Base-by-base conservation (phyloP, 2,113 vertebrate genomes). In the Thomomys bottae region DNA sequence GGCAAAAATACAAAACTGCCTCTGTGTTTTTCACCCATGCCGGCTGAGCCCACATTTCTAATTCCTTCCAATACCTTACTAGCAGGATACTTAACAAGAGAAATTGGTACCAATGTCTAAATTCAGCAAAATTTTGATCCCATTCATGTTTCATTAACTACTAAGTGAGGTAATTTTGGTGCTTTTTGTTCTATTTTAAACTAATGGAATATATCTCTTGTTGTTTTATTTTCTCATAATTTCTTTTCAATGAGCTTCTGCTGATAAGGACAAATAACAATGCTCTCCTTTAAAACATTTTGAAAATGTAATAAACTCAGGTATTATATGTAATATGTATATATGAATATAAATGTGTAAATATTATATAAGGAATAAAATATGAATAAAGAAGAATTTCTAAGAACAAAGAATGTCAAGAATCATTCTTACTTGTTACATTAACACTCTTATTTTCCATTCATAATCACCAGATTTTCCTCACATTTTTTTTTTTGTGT, bases 61-160 rank as follows among this genome's bases (percentile, higher is more conserved):
- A 40, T 81, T 71, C 42, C 38, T 95, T 94, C 82, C 79, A 85
- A 85, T 7, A 87, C 63, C n/a, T 89, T 89, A 57, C 14, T n/a
- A 59, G 26, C 12, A 87, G 70, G n/a, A 88, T 79, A 88, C 26
- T 40, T 85, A 85, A 59, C 57, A 90, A 67, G 72, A 57, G 32
- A 92, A 68, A 77, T 23, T 63, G 36, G 30, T 42, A 81, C 36
- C 72, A 84, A 26, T 63, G 6, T 81, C 1, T 73, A 45, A 94
- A 73, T 91, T 86, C 83, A 91, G 32, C 17, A 70, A 94, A 73
- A 72, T 68, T 3, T 83, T 73, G 42, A 76, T 77, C 81, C 6
- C 34, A 64, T 18, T 89, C 32, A 4, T 71, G 57, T 77, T 88
- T 8, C n/a, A 28, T 38, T 32, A 94, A 84, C 61, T 0, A 63